These are phyloP conservation scores for Neodontobutis hainanensis DNA, from an alignment of 2,113 vertebrate species.

Conservation along the genomic window DNA sequence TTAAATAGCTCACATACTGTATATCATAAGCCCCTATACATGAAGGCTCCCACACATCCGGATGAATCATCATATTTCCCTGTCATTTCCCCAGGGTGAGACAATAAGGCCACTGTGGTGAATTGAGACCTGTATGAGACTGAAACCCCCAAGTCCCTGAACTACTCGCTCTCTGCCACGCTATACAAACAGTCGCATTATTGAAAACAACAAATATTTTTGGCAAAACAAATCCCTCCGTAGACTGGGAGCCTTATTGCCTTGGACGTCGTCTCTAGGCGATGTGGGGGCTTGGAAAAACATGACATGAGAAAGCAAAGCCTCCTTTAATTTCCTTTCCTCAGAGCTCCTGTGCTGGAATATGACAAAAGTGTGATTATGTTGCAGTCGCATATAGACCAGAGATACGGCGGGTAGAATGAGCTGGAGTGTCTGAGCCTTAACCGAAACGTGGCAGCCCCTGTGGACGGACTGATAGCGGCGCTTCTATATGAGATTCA, in stretches of 20 bases:
- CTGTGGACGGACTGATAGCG: constrained; percentile 39
- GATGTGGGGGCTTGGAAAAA: constrained; percentile 1
- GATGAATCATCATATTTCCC: constrained; percentile 38
- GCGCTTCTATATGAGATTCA: constrained; percentile 52
- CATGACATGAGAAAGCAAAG: constrained; percentile 28
- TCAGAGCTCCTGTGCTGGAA: constrained; percentile 44
- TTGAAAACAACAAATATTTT: constrained; percentile 64
- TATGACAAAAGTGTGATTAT: constrained; percentile 46
- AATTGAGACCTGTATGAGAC: constrained; percentile 42
- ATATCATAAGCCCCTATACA: not conserved
- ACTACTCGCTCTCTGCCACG: constrained; percentile 12
- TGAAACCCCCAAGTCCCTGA: constrained; percentile 8
- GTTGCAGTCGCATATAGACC: constrained; percentile 21
- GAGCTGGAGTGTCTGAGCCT: constrained; percentile 39
- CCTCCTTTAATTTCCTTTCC: constrained; percentile 48
- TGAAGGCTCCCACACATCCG: constrained; percentile 26
- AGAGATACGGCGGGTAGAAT: constrained; percentile 13
- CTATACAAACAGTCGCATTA: constrained; percentile 49
- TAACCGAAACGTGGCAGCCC: constrained; percentile 21
- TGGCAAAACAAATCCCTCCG: constrained; percentile 47
- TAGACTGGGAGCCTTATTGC: constrained; percentile 50
- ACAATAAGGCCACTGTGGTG: constrained; percentile 29
- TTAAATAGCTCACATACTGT: constrained; percentile 16
- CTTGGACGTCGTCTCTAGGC: constrained; percentile 39
- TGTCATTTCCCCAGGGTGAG: constrained; percentile 17